phyloP scores from a whole-genome alignment of 2,888 invertebrate genomes.

The Azorinus chamasolen region DNA sequence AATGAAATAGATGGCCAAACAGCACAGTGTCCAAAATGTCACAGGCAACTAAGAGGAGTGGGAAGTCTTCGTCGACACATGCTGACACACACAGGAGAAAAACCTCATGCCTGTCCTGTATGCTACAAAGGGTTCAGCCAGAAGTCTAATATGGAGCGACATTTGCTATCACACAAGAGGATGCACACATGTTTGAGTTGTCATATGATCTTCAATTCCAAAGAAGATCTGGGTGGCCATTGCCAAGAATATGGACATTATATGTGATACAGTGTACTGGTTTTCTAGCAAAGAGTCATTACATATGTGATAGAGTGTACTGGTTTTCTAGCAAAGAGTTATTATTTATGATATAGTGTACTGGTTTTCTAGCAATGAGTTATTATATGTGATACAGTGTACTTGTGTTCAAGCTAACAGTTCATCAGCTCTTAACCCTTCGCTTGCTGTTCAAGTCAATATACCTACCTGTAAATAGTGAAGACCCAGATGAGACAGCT shows the following conservation, averaged over 20 bases:
- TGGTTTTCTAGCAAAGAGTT: too few species aligned
- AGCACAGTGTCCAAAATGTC: too few species aligned
- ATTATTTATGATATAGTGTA: not conserved
- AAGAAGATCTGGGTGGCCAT: not conserved
- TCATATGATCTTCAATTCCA: not conserved
- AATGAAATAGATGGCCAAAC: too few species aligned
- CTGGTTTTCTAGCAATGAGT: too few species aligned
- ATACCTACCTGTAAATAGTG: too few species aligned
- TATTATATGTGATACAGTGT: too few species aligned
- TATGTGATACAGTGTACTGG: not conserved
- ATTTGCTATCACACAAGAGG: conserved; percentile 14
- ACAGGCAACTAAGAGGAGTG: too few species aligned
- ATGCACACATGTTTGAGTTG: conserved; percentile 2
- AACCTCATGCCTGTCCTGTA: conserved; percentile 13
- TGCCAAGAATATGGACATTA: conserved; percentile 2
- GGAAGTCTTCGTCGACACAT: not conserved
- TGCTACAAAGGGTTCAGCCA: conserved; percentile 31
- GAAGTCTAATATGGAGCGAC: conserved; percentile 27
- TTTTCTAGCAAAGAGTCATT: too few species aligned
- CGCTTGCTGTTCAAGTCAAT: too few species aligned
- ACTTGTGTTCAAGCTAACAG: too few species aligned
- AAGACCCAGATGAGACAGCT: too few species aligned
- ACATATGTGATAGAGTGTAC: not conserved
- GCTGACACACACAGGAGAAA: conserved; percentile 24
- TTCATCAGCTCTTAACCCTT: too few species aligned